Base-by-base conservation (phyloP, 2,113 vertebrate genomes). In the Atherinomorus stipes region DNA sequence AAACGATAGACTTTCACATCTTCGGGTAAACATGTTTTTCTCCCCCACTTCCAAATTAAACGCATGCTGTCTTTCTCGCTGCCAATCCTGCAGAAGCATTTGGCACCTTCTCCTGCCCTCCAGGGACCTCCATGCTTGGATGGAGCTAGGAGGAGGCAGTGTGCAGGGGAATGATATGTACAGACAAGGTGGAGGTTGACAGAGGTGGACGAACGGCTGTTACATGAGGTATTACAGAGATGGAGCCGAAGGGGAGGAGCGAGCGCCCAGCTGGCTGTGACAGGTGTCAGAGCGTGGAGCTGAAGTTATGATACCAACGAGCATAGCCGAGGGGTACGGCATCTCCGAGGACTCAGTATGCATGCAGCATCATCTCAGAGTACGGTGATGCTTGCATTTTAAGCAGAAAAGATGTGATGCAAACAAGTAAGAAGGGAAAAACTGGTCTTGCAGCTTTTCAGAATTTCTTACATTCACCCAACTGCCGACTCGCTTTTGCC, bases 171-270 rank as follows among this genome's bases (percentile, higher is more conserved):
- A 64, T 53, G 77, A 85, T 75, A 71, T 56, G 60, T 58, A 59
- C 58, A 51, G 75, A 60, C 28, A 70, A 71, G 67, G 75, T 72
- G 69, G 74, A 53, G 28, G 45, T 25, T 61, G 81, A 82, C 58
- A 25, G 65, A 64, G 38, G 45, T 28, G 51, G 54, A 45, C 44
- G 67, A 66, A 69, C 52, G 37, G 54, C 81, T 64, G 60, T 72
- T 67, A 80, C 58, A 18, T 19, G 25, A 15, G 25, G 31, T 51
- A 8, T 56, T 54, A 51, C 45, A 58, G 47, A 71, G 59, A 57
- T 15, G 11, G 5, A 49, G 74, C 54, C 76, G 11, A 11, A 50
- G 28, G 31, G 69, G 64, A 66, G 64, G 59, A 54, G 47, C n/a
- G 18, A 1, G 60, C 28, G 40, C 56, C 77, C 70, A 68, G 76